phyloP scores from a whole-genome alignment of 2,888 invertebrate species.

The Microplitis manilae region DNA sequence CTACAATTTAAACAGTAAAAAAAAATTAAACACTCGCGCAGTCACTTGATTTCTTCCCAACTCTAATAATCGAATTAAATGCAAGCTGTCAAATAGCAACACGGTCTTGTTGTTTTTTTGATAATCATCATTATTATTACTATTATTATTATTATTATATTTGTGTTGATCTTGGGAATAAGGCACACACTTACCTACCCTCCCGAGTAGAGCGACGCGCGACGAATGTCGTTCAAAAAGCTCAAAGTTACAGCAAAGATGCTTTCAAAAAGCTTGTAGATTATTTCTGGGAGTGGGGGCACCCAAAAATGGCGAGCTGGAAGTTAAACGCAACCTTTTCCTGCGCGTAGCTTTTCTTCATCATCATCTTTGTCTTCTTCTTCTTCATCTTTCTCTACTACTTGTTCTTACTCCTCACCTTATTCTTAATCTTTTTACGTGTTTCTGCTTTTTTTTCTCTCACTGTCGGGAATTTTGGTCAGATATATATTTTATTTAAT shows the following conservation, averaged over 20 bases:
- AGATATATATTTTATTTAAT: not conserved
- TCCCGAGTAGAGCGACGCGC: conserved; percentile 70
- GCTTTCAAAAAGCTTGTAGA: conserved; percentile 12
- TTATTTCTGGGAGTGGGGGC: conserved; percentile 68
- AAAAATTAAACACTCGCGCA: not conserved
- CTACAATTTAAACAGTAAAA: not conserved
- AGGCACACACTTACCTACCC: conserved; percentile 69
- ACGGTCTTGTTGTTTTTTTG: not conserved
- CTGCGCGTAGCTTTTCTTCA: conserved; percentile 38
- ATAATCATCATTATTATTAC: not conserved
- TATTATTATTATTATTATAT: conserved; percentile 6
- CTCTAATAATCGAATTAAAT: not conserved
- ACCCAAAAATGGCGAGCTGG: conserved; percentile 71
- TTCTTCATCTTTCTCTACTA: conserved; percentile 18
- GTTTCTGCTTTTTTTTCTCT: not conserved
- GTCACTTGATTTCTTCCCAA: conserved; percentile 9
- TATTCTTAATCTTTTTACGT: not conserved
- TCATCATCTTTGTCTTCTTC: conserved; percentile 20
- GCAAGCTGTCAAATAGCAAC: not conserved
- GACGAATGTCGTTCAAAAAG: conserved; percentile 64
- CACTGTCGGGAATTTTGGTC: not conserved
- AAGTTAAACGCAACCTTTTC: conserved; percentile 50
- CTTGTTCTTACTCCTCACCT: conserved; percentile 28
- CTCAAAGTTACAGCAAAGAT: conserved; percentile 48
- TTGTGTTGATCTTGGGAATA: conserved; percentile 6